phyloP scores from a whole-genome alignment of 2,113 vertebrate species.

The Gymnogyps californianus region DNA sequence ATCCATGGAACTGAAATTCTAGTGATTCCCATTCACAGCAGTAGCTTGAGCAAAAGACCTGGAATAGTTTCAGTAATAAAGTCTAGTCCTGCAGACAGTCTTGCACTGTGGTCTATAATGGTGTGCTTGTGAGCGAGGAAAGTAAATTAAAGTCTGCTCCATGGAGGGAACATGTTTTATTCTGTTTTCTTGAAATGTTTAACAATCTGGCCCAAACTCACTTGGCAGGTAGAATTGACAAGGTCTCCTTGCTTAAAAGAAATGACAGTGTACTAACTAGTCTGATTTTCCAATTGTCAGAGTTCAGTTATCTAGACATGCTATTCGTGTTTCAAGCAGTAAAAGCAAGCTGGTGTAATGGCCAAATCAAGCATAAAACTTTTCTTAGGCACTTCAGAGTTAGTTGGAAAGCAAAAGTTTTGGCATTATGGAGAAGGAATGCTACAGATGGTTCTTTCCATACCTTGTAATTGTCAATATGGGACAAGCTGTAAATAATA shows the following conservation, averaged over 20 bases:
- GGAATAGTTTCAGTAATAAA: neutral
- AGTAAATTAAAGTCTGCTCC: neutral
- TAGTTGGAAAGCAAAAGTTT: neutral
- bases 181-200: neutral
- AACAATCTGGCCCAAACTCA: constrained; percentile 11
- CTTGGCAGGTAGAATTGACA: constrained; percentile 41
- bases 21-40: neutral
- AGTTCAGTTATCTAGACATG: neutral
- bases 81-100: neutral
- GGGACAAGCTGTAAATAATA: neutral
- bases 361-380: neutral
- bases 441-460: neutral
- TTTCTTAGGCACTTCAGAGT: neutral
- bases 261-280: neutral
- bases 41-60: neutral
- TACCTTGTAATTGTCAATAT: neutral
- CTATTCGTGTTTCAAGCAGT: neutral
- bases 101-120: neutral
- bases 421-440: neutral
- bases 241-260: neutral
- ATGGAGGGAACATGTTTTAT: neutral
- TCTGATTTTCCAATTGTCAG: constrained; percentile 9
- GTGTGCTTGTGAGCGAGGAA: neutral
- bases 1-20: neutral
- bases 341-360: constrained; percentile 30